Conservation (phyloP, 1,140 invertebrate species). For the Hypsibius dujardini region DNA sequence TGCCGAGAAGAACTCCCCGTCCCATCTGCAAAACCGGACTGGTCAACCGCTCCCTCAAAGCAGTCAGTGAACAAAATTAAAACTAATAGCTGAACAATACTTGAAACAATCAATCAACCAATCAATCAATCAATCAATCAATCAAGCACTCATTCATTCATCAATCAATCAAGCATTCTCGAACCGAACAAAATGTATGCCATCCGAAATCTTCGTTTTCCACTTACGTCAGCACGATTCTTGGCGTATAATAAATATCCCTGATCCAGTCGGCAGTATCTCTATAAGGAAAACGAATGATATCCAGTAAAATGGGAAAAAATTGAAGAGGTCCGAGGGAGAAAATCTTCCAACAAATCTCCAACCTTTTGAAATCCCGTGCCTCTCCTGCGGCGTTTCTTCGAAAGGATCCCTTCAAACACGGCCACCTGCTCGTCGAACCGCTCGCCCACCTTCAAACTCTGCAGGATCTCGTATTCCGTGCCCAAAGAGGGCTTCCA, state of each 20-base stretch:
- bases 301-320: not conserved
- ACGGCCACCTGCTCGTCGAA: not conserved
- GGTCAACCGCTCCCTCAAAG: not conserved
- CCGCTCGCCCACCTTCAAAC: not conserved
- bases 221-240: not conserved
- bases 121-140: too few relatives aligned
- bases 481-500: not conserved
- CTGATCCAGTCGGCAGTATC: not conserved
- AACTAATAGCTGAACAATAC: too few relatives aligned
- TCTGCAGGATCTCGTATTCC: constrained; percentile 2
- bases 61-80: not conserved
- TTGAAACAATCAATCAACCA: too few relatives aligned
- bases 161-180: not conserved
- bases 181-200: not conserved
- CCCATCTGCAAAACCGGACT: constrained; percentile 2
- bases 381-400: constrained; percentile 5
- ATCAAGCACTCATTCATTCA: not conserved
- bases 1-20: not conserved
- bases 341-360: not conserved
- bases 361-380: constrained; percentile 11
- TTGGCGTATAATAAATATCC: constrained; percentile 6
- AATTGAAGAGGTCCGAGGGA: not conserved
- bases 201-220: not conserved
- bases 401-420: constrained; percentile 10
- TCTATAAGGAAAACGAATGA: not conserved